These are phyloP conservation scores for Corythornis vintsioides DNA, from an alignment of 2,113 vertebrate genomes.

Conservation along the genomic window DNA sequence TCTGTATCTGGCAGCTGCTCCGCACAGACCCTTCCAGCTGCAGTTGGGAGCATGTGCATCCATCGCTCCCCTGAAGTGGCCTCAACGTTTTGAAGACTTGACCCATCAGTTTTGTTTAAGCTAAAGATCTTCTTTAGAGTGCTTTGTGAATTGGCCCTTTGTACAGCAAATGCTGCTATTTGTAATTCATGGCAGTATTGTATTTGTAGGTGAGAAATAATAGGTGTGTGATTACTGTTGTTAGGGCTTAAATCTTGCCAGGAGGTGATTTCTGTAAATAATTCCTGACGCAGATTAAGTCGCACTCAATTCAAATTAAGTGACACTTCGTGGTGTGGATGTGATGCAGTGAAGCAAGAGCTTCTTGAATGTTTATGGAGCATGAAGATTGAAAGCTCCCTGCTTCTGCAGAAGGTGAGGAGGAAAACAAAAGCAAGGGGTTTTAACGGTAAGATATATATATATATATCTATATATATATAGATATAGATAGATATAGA, in stretches of 20 bases:
- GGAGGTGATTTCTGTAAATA: neutral
- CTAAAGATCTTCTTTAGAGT: neutral
- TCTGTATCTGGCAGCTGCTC: neutral
- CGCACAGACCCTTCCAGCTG: neutral
- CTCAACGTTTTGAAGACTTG: neutral
- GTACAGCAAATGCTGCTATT: neutral
- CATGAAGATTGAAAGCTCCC: neutral
- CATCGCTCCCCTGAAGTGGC: neutral
- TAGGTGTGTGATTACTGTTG: accelerated
- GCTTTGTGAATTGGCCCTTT: neutral
- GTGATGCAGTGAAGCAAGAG: neutral
- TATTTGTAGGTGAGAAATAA: neutral
- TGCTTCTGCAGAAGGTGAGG: neutral
- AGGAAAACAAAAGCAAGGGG: neutral
- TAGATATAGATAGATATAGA: no score
- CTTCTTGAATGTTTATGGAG: neutral
- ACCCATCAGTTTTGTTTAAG: neutral
- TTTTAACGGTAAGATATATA: neutral
- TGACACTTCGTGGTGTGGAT: neutral
- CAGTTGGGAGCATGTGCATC: neutral
- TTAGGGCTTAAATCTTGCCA: neutral
- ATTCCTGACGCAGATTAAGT: neutral
- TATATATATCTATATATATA: no score
- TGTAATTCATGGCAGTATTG: neutral
- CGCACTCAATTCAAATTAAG: neutral